These are phyloP conservation scores for Huso huso DNA, from an alignment of 2,797 vertebrate genomes.

Conservation along the genomic window DNA sequence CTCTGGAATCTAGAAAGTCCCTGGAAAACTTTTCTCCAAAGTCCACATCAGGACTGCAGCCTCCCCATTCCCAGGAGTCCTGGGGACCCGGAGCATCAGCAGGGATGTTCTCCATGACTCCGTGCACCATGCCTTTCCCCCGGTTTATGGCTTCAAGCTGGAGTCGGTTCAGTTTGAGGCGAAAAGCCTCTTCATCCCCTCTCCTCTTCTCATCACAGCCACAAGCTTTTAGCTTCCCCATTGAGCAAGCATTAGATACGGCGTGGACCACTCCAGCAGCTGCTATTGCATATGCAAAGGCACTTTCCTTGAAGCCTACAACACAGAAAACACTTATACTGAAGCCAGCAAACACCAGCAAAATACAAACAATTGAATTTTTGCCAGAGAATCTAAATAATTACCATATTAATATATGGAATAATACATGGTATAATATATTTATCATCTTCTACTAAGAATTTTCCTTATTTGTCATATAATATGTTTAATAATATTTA, in stretches of 20 bases:
- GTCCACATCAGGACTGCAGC: constrained; percentile 94
- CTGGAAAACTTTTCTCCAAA: constrained; percentile 95
- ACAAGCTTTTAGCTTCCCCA: constrained; percentile 89
- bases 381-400: no score
- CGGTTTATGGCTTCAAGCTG: constrained; percentile 92
- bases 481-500: no score
- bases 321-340: constrained; percentile 4
- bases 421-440: no score
- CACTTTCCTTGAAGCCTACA: constrained; percentile 90
- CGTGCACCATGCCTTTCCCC: constrained; percentile 91
- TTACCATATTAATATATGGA: no score
- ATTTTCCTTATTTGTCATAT: no score
- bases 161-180: constrained; percentile 82
- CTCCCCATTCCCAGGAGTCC: constrained; percentile 98
- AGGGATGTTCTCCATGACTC: constrained; percentile 86
- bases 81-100: constrained; percentile 77
- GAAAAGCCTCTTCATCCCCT: constrained; percentile 90
- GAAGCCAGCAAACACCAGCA: no score
- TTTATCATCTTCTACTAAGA: no score
- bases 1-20: constrained; percentile 92
- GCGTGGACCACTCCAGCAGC: constrained; percentile 90
- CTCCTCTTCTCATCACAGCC: constrained; percentile 86
- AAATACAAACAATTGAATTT: no score
- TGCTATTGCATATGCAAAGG: constrained; percentile 90
- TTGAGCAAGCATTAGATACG: constrained; percentile 89